Conservation (phyloP, 64 coral and sea anemone species). For the Astreopora myriophthalma region DNA sequence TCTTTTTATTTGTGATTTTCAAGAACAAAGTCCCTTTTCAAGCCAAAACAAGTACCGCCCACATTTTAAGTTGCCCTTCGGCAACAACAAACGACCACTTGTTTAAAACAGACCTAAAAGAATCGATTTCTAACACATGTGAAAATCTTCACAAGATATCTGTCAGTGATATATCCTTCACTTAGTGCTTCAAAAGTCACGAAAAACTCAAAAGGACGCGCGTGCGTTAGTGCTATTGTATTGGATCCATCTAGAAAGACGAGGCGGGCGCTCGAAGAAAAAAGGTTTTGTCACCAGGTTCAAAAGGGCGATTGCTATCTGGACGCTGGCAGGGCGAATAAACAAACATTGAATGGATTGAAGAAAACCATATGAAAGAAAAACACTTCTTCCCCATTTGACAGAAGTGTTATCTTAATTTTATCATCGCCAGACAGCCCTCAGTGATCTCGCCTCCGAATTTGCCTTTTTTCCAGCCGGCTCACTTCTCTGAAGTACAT, state of each 20-base stretch:
- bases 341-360: constrained; percentile 46
- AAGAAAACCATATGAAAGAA: constrained; percentile 28
- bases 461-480: background rate
- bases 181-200: background rate
- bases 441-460: background rate
- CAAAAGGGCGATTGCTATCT: constrained; percentile 69
- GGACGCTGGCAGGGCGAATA: background rate
- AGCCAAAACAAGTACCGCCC: background rate
- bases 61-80: constrained; percentile 9
- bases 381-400: constrained; percentile 43
- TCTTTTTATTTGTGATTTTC: background rate
- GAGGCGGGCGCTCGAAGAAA: background rate
- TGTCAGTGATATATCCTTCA: background rate
- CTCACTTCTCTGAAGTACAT: constrained; percentile 16
- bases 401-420: constrained; percentile 53
- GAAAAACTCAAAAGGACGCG: background rate
- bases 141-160: background rate
- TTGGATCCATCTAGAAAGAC: background rate
- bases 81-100: constrained; percentile 4
- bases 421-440: constrained; percentile 21
- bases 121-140: background rate
- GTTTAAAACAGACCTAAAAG: too few relatives aligned
- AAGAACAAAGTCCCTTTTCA: background rate
- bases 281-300: background rate
- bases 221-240: background rate